Conservation (phyloP, 64 coral and sea anemone genomes). For the Trachythela sp. region DNA sequence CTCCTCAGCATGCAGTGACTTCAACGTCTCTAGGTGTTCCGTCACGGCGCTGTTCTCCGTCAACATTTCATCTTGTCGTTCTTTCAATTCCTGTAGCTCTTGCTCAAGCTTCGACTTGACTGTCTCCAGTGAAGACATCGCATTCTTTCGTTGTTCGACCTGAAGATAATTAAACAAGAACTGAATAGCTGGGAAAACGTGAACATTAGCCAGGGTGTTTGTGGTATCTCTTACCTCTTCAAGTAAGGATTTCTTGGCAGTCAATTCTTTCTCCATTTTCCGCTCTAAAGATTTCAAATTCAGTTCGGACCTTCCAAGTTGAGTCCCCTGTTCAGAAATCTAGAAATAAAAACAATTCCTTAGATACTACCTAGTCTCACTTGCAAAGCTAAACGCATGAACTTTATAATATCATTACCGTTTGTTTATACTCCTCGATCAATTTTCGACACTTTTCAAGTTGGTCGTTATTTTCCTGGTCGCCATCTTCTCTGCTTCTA, state of each 20-base stretch:
- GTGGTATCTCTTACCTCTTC: slow-evolving; percentile 25
- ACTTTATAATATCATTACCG: neutral
- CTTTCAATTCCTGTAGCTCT: slow-evolving; percentile 60
- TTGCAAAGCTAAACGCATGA: neutral
- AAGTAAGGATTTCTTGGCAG: slow-evolving; percentile 17
- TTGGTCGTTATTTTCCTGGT: neutral
- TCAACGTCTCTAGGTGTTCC: slow-evolving; percentile 81
- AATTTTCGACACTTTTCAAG: neutral
- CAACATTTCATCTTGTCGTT: slow-evolving; percentile 68
- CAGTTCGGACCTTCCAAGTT: slow-evolving; percentile 39
- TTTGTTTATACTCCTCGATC: neutral
- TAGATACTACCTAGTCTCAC: no score
- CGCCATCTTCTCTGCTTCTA: neutral
- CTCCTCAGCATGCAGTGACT: slow-evolving; percentile 84
- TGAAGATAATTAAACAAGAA: neutral
- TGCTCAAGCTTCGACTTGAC: slow-evolving; percentile 87
- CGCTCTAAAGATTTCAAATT: slow-evolving; percentile 55
- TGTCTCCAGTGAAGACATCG: slow-evolving; percentile 50
- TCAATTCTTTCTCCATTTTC: slow-evolving; percentile 43
- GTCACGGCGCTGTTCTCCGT: slow-evolving; percentile 63
- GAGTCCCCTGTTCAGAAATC: slow-evolving; percentile 37
- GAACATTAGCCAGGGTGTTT: neutral
- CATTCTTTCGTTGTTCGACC: slow-evolving; percentile 35
- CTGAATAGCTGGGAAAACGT: neutral
- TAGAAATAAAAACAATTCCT: neutral